Evolutionary conservation across 2,113 vertebrate species (phyloP), one percentile per base, ranked within the genome.

Genomic region (Redunca redunca): DNA sequence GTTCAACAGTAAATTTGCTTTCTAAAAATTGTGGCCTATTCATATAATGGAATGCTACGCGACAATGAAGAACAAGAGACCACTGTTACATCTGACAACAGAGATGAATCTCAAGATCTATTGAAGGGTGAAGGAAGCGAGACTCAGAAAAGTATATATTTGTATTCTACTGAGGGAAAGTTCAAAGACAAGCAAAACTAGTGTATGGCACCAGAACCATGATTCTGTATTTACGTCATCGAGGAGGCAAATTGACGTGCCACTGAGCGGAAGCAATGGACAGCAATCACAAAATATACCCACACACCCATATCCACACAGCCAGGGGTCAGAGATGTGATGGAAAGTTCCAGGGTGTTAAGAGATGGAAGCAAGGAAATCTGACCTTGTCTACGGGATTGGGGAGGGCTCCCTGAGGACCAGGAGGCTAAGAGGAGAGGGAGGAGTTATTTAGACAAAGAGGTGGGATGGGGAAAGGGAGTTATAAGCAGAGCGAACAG

Each of bases 281-380:
- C 0, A 85, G 30, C n/a, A 53, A 85, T 36, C 62, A 46, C 53
- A 81, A 10, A 25, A 9, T 62, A 74, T 46, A 6, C 33, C 46
- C 28, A 25, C 55, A 23, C 17, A 7, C 21, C 43, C 23, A 64
- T 48, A 28, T 58, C 53, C 88, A 77, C 57, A 90, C 46, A n/a
- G 25, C 14, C 52, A 12, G 12, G 10, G 15, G 12, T 74, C 78
- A 50, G 10, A 21, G 62, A 25, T 53, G 46, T 74, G 52, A 94
- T 81, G 13, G 60, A 52, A 80, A 96, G 83, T 50, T 74, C 82
- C 53, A 64, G 25, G 15, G 28, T 57, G 13, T 92, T 83, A 84
- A 5, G 30, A 83, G 4, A 48, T 33, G 28, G 48, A 89, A 95
- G 43, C 15, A 74, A 23, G 55, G 53, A 87, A 89, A 77, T 16